Evolutionary conservation across 2,797 vertebrate genomes (phyloP).

Genomic region (Poeciliopsis turneri): DNA sequence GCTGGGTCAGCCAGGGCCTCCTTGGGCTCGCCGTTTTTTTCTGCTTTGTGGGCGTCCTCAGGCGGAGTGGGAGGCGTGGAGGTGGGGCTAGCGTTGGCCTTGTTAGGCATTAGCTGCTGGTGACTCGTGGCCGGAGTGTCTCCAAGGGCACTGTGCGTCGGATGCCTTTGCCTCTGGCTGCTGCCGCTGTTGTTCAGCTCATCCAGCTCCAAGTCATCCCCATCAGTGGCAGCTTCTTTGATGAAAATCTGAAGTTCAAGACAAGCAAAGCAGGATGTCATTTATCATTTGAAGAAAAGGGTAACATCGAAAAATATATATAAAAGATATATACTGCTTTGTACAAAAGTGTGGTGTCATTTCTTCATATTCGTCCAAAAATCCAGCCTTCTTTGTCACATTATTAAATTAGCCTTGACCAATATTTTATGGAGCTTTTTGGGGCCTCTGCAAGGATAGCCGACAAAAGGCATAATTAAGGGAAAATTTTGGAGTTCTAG

Average conservation of each 20-base stretch:
- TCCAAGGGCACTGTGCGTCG: constrained; percentile 64
- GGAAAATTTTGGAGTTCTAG: too few species aligned
- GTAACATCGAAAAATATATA: constrained; percentile 23
- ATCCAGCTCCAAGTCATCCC: constrained; percentile 90
- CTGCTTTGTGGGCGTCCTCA: constrained; percentile 77
- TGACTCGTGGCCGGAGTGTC: constrained; percentile 73
- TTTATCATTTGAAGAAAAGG: constrained; percentile 6
- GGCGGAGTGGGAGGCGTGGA: constrained; percentile 80
- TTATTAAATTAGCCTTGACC: not conserved
- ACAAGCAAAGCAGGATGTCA: constrained; percentile 2
- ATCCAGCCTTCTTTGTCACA: not conserved
- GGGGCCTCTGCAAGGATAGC: not conserved
- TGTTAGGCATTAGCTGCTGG: constrained; percentile 70
- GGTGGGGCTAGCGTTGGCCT: constrained; percentile 70
- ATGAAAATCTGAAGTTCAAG: constrained; percentile 81
- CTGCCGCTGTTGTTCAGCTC: constrained; percentile 91
- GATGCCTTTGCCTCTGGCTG: constrained; percentile 87
- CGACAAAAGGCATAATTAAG: not conserved
- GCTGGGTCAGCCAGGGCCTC: constrained; percentile 69
- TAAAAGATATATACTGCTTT: not conserved
- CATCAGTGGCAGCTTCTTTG: constrained; percentile 88
- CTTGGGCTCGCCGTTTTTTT: constrained; percentile 89
- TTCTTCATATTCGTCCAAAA: not conserved
- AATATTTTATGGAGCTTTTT: not conserved
- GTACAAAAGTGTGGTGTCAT: not conserved